Evolutionary conservation across 2,797 vertebrate genomes (phyloP).

Genomic region (Chrysocyon brachyurus): DNA sequence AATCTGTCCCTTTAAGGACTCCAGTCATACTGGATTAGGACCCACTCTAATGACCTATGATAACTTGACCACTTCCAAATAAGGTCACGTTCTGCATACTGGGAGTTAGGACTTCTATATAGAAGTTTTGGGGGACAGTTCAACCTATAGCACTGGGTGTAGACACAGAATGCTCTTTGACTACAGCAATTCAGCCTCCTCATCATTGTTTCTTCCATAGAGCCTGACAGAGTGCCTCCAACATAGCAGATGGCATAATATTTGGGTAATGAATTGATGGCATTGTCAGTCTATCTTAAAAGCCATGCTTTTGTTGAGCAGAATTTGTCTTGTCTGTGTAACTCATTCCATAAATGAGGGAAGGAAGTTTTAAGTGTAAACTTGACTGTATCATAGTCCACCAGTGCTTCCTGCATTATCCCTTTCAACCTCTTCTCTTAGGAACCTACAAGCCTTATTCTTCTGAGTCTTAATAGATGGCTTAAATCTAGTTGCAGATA

Average conservation of each 20-base stretch:
- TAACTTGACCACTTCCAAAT: neutral
- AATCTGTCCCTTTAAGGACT: neutral
- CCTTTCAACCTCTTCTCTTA: neutral
- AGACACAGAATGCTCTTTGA: neutral
- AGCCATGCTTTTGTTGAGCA: neutral
- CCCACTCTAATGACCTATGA: neutral
- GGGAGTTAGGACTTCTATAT: neutral
- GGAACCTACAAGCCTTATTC: neutral
- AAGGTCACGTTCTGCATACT: neutral
- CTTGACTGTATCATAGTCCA: neutral
- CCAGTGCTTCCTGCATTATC: neutral
- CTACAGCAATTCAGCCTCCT: neutral
- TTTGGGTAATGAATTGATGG: neutral
- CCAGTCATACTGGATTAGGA: neutral
- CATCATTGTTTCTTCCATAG: neutral
- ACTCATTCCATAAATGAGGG: neutral
- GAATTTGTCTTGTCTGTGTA: neutral
- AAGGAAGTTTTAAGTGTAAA: neutral
- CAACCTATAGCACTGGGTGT: neutral
- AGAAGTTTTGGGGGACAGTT: neutral
- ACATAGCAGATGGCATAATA: neutral
- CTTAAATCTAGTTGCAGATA: slow-evolving; percentile 35
- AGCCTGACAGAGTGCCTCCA: neutral
- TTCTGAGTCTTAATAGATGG: slow-evolving; percentile 64
- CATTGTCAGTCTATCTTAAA: neutral